Conservation (phyloP, 2,888 invertebrate genomes). For the Sminthurinus aureus region DNA sequence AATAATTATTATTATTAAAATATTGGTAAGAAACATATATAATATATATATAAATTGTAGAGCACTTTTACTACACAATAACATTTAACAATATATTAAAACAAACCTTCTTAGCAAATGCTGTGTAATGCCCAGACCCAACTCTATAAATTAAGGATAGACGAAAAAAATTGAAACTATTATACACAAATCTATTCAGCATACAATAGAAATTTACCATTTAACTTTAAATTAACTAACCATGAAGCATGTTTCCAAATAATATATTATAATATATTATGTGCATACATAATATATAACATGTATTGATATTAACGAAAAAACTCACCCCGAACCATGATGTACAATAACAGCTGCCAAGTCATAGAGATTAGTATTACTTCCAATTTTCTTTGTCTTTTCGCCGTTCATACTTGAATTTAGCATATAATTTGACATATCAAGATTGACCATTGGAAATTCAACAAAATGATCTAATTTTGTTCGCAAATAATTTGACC, state of each 20-base stretch:
- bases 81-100: no score
- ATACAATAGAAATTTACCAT: neutral
- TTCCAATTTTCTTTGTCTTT: conserved; percentile 7
- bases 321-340: conserved; percentile 76
- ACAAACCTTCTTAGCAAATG: conserved; percentile 74
- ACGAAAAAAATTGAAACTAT: conserved; percentile 12
- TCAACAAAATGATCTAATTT: conserved; percentile 81
- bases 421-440: conserved; percentile 80
- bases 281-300: no score
- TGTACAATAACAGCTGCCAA: conserved; percentile 83
- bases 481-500: conserved; percentile 80
- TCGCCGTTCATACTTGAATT: conserved; percentile 61
- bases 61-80: no score
- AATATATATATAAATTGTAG: no score
- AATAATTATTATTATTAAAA: no score
- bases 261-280: neutral
- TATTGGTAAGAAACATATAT: no score
- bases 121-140: conserved; percentile 85
- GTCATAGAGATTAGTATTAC: conserved; percentile 72
- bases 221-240: no score
- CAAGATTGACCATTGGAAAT: conserved; percentile 77
- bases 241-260: neutral
- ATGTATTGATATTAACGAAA: no score
- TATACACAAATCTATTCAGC: no score
- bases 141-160: conserved; percentile 67